Evolutionary conservation across 1,140 invertebrate species (phyloP).

Genomic region (Drosophila nigromelanica): DNA sequence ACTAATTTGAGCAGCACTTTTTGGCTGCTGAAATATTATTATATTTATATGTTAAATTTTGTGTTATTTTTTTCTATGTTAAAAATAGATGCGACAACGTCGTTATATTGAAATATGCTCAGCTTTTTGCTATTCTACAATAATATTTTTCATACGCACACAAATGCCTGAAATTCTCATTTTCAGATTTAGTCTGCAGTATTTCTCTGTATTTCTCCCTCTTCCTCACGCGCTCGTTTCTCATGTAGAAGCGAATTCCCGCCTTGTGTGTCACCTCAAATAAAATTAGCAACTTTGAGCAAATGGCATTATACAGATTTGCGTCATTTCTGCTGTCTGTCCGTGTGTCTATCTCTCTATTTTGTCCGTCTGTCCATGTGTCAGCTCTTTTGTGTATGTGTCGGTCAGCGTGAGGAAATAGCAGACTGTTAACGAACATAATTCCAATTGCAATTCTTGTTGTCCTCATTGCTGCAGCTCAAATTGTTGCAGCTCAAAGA

Average conservation of each 20-base stretch:
- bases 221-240: conserved; percentile 3
- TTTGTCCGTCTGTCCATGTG: neutral
- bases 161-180: conserved; percentile 22
- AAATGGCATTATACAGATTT: conserved; percentile 75
- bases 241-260: conserved; percentile 54
- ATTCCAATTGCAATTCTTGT: conserved; percentile 28
- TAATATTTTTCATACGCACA: conserved; percentile 61
- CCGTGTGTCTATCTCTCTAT: neutral
- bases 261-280: conserved; percentile 79
- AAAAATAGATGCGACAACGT: conserved; percentile 64
- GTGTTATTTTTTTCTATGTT: conserved; percentile 32
- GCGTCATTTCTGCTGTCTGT: conserved; percentile 67
- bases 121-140: conserved; percentile 52
- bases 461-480: conserved; percentile 24
- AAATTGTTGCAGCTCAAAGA: conserved; percentile 35
- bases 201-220: conserved; percentile 12
- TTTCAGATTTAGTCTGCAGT: conserved; percentile 10
- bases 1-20: conserved; percentile 74
- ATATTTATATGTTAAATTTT: conserved; percentile 49
- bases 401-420: conserved; percentile 19
- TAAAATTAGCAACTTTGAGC: conserved; percentile 79
- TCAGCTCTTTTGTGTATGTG: conserved; percentile 4
- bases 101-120: conserved; percentile 71
- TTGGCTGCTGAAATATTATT: conserved; percentile 63
- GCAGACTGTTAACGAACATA: conserved; percentile 44